phyloP scores from a whole-genome alignment of 1,140 invertebrate species.

The Delia radicum region DNA sequence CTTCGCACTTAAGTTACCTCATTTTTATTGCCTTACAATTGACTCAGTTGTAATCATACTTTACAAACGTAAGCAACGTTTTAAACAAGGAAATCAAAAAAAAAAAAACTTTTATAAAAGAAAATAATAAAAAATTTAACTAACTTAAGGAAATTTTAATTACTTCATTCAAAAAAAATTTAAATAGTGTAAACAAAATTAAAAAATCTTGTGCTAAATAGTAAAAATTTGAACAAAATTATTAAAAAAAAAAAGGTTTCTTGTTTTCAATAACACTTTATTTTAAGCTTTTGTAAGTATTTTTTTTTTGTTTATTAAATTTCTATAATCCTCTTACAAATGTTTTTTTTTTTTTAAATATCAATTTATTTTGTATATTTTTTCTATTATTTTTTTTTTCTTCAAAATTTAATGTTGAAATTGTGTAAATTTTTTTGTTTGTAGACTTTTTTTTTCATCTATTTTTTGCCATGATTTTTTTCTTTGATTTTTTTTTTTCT shows the following conservation, averaged over 20 bases:
- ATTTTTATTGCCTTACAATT: slow-evolving; percentile 9
- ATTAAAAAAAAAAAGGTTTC: too few species aligned
- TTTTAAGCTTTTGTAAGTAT: background rate
- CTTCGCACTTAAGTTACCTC: slow-evolving; percentile 16
- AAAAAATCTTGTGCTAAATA: background rate
- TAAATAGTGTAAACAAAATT: too few species aligned
- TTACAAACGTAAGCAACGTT: slow-evolving; percentile 18
- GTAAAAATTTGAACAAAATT: too few species aligned
- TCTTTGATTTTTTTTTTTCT: background rate
- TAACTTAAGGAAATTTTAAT: too few species aligned
- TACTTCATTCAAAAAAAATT: background rate
- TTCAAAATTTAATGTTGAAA: background rate
- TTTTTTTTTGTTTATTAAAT: background rate
- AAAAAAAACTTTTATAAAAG: background rate
- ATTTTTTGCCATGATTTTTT: background rate
- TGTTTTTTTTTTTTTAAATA: background rate
- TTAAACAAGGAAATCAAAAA: background rate
- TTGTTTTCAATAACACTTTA: too few species aligned
- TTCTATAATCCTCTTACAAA: background rate
- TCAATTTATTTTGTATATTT: background rate
- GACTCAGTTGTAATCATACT: slow-evolving; percentile 16
- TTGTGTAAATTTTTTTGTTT: background rate
- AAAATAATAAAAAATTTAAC: background rate
- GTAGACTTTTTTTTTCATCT: background rate
- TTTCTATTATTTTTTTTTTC: background rate